A percentile compares a stretch with the other conserved stretches of the same genome.
phyloP scores from a whole-genome alignment of 2,888 invertebrate species.

The Pyralis farinalis region DNA sequence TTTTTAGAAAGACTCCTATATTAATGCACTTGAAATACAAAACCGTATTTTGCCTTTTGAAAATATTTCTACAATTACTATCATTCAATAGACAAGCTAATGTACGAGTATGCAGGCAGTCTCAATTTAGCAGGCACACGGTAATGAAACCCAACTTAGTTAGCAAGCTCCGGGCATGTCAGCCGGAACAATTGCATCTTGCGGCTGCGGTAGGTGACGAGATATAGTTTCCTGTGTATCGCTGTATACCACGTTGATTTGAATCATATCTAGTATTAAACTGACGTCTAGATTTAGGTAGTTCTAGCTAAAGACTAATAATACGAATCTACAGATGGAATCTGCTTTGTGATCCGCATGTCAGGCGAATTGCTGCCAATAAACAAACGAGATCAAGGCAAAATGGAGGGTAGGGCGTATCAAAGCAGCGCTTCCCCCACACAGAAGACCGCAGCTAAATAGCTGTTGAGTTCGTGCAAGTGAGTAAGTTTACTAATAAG shows the following conservation, averaged over 20 bases:
- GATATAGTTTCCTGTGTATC: not conserved
- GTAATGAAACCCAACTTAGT: conserved; percentile 30
- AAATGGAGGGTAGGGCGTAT: no score
- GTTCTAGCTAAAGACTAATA: not conserved
- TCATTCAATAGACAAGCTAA: conserved; percentile 17
- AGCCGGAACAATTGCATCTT: conserved; percentile 66
- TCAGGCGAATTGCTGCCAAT: no score
- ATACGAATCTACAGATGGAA: not conserved
- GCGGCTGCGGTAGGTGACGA: conserved; percentile 17
- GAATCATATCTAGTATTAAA: not conserved
- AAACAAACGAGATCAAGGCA: no score
- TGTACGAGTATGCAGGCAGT: conserved; percentile 21
- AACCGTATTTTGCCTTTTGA: no score
- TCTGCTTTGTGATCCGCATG: not conserved
- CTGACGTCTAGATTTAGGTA: not conserved
- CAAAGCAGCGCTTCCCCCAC: no score
- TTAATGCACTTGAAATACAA: no score
- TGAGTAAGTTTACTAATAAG: no score
- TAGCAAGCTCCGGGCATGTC: conserved; percentile 55
- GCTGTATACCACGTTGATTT: not conserved
- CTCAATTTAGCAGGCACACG: conserved; percentile 14
- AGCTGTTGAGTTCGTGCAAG: no score
- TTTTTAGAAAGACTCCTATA: no score
- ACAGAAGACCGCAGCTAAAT: no score
- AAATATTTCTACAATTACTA: not conserved